Conservation (phyloP, 2,888 invertebrate genomes). For the Sialis fuliginosa region DNA sequence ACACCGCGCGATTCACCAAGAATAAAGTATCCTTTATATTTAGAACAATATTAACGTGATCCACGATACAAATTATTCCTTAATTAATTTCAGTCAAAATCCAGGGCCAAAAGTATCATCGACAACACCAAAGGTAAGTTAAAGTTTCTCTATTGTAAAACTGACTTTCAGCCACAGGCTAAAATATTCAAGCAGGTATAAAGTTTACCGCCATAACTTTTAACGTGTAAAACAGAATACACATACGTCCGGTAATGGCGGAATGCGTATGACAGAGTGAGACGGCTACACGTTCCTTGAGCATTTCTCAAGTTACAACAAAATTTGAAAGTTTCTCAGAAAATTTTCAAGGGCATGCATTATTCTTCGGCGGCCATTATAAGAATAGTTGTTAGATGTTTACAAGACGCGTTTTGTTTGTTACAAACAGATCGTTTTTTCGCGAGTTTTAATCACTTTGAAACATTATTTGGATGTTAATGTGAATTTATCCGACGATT, state of each 20-base stretch:
- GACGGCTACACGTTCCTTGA: too few relatives aligned
- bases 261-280: neutral
- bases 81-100: constrained; percentile 10
- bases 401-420: constrained; percentile 5
- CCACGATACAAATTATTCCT: too few relatives aligned
- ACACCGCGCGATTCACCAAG: neutral
- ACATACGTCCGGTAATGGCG: neutral
- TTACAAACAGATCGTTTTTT: neutral
- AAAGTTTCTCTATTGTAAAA: too few relatives aligned
- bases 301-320: neutral
- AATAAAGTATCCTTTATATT: neutral
- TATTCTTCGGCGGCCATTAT: constrained; percentile 24
- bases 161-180: constrained; percentile 1
- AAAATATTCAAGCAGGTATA: constrained; percentile 8
- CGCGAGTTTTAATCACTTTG: neutral
- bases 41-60: too few relatives aligned
- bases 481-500: too few relatives aligned
- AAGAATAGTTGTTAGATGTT: constrained; percentile 7
- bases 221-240: constrained; percentile 1
- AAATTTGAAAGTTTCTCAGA: constrained; percentile 20
- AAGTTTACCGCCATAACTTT: constrained; percentile 10
- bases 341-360: constrained; percentile 24
- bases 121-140: constrained; percentile 20
- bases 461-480: too few relatives aligned
- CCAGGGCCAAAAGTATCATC: constrained; percentile 15